Evolutionary conservation across 2,113 vertebrate genomes (phyloP).

Genomic region (Dinomys branickii): DNA sequence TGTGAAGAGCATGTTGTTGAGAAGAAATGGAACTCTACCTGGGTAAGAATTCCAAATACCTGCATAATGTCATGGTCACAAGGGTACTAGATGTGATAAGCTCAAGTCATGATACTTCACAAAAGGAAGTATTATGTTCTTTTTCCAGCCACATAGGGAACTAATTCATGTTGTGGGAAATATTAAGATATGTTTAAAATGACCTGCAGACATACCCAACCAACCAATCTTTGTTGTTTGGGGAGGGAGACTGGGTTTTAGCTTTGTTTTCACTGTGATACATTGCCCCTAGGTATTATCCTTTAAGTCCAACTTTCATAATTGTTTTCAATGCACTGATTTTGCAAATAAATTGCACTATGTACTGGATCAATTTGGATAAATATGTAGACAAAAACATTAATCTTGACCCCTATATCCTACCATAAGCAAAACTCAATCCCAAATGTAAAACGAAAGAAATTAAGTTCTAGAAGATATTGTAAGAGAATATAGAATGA

Average conservation of each 20-base stretch:
- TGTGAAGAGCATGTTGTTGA: not conserved
- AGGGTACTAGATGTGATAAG: not conserved
- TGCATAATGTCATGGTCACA: not conserved
- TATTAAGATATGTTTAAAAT: not conserved
- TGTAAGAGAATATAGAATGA: not conserved
- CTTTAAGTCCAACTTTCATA: conserved; percentile 6
- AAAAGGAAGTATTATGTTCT: not conserved
- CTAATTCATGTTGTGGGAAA: not conserved
- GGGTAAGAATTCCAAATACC: not conserved
- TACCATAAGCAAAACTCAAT: not conserved
- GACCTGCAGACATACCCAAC: not conserved
- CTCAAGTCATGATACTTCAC: not conserved
- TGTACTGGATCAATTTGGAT: not conserved
- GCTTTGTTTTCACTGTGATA: not conserved
- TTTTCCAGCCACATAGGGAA: not conserved
- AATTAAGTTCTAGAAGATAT: not conserved
- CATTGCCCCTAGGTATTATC: not conserved
- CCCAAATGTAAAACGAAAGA: not conserved
- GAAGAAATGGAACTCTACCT: not conserved
- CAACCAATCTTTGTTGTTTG: not conserved
- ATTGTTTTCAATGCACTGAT: not conserved
- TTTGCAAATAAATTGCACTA: not conserved
- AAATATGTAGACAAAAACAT: not conserved
- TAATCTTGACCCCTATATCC: not conserved
- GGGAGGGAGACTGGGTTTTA: not conserved